phyloP scores from a whole-genome alignment of 2,797 vertebrate species.

The Aplochiton taeniatus region DNA sequence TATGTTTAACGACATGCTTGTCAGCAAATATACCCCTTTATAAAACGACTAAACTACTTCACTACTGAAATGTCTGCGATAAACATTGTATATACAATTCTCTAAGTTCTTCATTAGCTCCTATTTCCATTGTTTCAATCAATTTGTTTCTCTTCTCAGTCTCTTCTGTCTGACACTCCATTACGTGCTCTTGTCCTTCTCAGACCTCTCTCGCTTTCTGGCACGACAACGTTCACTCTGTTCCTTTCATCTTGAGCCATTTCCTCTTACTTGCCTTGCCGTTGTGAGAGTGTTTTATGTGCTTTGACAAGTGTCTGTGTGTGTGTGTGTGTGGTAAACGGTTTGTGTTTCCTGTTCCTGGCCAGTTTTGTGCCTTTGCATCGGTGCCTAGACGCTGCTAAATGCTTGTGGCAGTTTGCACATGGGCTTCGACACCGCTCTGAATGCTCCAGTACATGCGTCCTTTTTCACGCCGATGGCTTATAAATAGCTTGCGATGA shows the following conservation, averaged over 20 bases:
- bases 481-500: not conserved
- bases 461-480: too few relatives aligned
- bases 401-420: too few relatives aligned
- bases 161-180: not conserved
- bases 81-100: too few relatives aligned
- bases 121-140: not conserved
- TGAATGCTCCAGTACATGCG: too few relatives aligned
- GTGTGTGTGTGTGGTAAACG: conserved; percentile 15
- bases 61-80: too few relatives aligned
- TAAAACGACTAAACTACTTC: too few relatives aligned
- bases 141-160: not conserved
- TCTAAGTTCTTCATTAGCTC: not conserved
- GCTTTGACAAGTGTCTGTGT: not conserved
- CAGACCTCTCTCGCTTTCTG: not conserved
- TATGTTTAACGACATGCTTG: too few relatives aligned
- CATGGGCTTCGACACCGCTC: too few relatives aligned
- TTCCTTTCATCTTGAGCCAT: conserved; percentile 1
- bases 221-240: not conserved
- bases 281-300: not conserved
- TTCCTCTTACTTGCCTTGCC: not conserved
- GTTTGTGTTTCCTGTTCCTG: conserved; percentile 11
- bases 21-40: too few relatives aligned
- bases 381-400: not conserved
- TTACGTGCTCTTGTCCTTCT: not conserved
- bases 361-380: conserved; percentile 11